Conservation (phyloP, 1,140 invertebrate species). For the Hormaphis cornu region DNA sequence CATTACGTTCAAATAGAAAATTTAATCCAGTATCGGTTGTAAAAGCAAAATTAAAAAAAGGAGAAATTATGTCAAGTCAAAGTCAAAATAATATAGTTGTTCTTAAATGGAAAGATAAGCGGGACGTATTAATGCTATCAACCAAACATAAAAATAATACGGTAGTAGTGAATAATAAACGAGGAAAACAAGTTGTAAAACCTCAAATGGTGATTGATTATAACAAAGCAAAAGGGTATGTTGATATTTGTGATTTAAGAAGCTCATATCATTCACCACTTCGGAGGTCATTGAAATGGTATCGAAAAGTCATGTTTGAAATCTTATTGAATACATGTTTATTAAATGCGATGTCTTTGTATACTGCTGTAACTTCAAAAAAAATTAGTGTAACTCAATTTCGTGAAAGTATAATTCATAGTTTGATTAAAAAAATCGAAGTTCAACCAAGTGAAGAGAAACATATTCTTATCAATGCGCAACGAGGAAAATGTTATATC, state of each 20-base stretch:
- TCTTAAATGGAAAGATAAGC: slow-evolving; percentile 43
- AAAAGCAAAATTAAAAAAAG: slow-evolving; percentile 41
- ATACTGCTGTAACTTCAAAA: not conserved
- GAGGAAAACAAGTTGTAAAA: not conserved
- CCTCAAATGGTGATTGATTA: not conserved
- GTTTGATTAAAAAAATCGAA: slow-evolving; percentile 3
- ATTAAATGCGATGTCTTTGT: not conserved
- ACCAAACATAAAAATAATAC: slow-evolving; percentile 42
- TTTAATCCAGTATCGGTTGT: slow-evolving; percentile 40
- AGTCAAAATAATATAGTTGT: slow-evolving; percentile 42
- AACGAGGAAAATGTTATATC: not conserved
- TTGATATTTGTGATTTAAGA: not conserved
- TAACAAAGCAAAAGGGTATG: not conserved
- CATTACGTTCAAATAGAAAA: slow-evolving; percentile 42
- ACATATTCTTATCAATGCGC: not conserved
- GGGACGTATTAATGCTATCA: slow-evolving; percentile 41
- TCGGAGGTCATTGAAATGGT: not conserved
- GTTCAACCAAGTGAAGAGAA: not conserved
- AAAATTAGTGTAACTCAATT: not conserved
- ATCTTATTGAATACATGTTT: not conserved
- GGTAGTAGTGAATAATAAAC: slow-evolving; percentile 1
- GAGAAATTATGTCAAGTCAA: slow-evolving; percentile 40
- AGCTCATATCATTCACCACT: not conserved
- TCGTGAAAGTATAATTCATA: not conserved
- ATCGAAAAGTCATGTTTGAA: not conserved